phyloP scores from a whole-genome alignment of 2,113 vertebrate genomes.

The Suncus etruscus region DNA sequence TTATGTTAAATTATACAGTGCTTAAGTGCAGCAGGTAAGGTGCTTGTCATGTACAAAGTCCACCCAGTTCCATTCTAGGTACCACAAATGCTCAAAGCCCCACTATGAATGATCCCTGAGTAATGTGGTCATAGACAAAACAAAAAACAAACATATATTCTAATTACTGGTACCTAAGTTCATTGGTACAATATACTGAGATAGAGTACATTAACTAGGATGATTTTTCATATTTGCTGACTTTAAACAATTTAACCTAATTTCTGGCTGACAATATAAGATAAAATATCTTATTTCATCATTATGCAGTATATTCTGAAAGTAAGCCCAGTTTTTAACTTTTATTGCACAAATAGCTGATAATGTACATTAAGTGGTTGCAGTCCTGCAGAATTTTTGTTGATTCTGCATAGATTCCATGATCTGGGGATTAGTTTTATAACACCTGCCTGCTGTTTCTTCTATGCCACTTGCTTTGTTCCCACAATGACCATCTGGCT shows the following conservation, averaged over 20 bases:
- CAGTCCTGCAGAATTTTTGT: slow-evolving; percentile 20
- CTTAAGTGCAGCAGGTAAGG: no score
- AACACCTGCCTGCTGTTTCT: slow-evolving; percentile 88
- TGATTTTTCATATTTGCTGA: slow-evolving; percentile 26
- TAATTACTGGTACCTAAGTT: background rate
- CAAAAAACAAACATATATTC: background rate
- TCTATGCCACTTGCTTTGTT: slow-evolving; percentile 89
- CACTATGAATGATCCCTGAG: no score
- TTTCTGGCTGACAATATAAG: background rate
- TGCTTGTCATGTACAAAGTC: no score
- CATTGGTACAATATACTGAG: background rate
- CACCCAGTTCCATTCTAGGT: no score
- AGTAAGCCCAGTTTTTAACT: background rate
- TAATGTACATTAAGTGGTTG: slow-evolving; percentile 2
- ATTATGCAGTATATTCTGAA: background rate
- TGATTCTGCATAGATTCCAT: background rate
- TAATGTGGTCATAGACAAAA: no score
- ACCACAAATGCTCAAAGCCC: no score
- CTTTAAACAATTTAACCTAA: background rate
- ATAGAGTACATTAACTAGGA: slow-evolving; percentile 18
- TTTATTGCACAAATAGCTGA: background rate
- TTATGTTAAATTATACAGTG: no score
- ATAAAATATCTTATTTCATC: background rate
- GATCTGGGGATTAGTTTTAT: background rate
- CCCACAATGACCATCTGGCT: slow-evolving; percentile 89